phyloP scores from a whole-genome alignment of 2,113 vertebrate genomes.

The Neolamprologus fasciatus region DNA sequence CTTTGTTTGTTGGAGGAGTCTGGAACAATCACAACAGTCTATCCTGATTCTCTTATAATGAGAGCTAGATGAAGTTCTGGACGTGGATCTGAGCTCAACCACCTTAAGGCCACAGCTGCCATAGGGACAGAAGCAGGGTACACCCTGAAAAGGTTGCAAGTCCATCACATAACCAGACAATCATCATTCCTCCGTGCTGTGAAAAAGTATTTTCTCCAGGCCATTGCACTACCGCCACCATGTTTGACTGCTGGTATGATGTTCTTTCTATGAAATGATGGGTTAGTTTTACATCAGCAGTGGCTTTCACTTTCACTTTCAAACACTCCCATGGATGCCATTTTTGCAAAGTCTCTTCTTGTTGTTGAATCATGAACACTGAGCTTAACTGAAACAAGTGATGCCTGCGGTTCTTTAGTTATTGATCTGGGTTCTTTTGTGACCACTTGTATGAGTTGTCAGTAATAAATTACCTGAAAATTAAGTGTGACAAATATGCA shows the following conservation, averaged over 20 bases:
- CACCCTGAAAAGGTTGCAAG: neutral
- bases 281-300: neutral
- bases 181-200: rapidly evolving
- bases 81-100: rapidly evolving
- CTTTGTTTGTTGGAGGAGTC: rapidly evolving
- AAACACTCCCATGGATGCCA: neutral
- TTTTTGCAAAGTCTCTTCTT: neutral
- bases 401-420: neutral
- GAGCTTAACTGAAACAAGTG: neutral
- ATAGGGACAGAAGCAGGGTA: rapidly evolving
- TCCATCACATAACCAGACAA: neutral
- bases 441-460: rapidly evolving
- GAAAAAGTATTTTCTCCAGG: neutral
- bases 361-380: neutral
- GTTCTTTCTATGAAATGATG: neutral
- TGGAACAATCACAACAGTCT: neutral
- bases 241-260: neutral
- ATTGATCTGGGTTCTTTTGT: neutral
- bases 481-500: neutral
- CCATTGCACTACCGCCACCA: neutral
- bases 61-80: neutral
- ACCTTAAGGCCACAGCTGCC: rapidly evolving
- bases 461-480: neutral
- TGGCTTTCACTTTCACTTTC: neutral
- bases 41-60: neutral